Conservation (phyloP, 2,888 invertebrate species). For the Melikaiella ostensackeni region DNA sequence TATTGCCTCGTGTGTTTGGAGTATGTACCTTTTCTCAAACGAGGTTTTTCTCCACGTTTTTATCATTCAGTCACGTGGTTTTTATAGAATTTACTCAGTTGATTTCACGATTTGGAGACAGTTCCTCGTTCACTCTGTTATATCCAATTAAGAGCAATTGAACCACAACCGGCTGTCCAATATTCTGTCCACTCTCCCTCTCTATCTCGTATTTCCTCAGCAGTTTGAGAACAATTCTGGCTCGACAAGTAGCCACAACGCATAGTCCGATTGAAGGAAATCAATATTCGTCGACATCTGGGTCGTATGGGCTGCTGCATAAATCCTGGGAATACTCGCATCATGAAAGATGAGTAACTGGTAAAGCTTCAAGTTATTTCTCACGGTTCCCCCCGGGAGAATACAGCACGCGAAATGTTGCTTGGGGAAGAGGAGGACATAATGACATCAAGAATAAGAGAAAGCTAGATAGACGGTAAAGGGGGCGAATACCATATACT, state of each 20-base stretch:
- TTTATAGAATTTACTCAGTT: constrained; percentile 28
- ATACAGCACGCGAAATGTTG: not conserved
- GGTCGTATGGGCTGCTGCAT: not conserved
- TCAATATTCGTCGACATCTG: constrained; percentile 45
- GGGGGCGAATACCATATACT: constrained; percentile 47
- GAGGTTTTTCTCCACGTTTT: not conserved
- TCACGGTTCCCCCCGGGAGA: constrained; percentile 63
- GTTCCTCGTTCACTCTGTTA: constrained; percentile 51
- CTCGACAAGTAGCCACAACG: constrained; percentile 34
- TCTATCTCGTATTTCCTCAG: constrained; percentile 46
- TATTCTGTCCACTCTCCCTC: constrained; percentile 57
- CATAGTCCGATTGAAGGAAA: constrained; percentile 45
- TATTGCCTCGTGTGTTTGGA: too few species aligned
- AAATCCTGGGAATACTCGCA: not conserved
- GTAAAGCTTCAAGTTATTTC: constrained; percentile 73
- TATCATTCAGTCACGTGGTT: not conserved
- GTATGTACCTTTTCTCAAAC: not conserved
- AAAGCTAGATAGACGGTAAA: constrained; percentile 45
- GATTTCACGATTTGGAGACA: constrained; percentile 49
- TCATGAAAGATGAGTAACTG: constrained; percentile 61
- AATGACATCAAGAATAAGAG: constrained; percentile 43
- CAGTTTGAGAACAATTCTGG: constrained; percentile 20
- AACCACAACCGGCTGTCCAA: constrained; percentile 67
- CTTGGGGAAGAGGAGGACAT: constrained; percentile 42
- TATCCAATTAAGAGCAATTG: constrained; percentile 72